These are phyloP conservation scores for Falco punctatus DNA, from an alignment of 2,113 vertebrate genomes.

Conservation along the genomic window DNA sequence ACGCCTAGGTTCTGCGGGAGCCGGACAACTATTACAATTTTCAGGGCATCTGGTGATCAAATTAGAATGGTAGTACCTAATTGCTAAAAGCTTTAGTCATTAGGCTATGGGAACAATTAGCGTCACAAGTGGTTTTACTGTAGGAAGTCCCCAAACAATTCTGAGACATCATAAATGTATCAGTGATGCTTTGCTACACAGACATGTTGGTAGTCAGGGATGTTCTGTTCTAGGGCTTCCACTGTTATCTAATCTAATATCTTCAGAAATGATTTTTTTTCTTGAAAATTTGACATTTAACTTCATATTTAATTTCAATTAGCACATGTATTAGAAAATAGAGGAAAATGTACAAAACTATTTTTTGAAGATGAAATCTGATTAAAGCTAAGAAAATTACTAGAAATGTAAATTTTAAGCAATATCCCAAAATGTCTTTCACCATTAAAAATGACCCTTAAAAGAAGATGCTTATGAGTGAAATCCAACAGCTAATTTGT, in stretches of 20 bases:
- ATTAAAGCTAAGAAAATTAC: background rate
- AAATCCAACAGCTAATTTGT: background rate
- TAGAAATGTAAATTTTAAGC: background rate
- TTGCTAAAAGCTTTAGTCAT: too few species aligned
- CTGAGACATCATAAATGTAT: background rate
- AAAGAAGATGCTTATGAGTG: background rate
- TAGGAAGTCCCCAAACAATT: background rate
- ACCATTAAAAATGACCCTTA: background rate
- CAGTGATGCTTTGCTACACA: background rate
- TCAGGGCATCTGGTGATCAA: background rate
- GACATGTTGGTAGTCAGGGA: too few species aligned
- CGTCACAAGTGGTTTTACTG: background rate
- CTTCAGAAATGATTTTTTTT: background rate
- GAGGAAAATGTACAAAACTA: background rate
- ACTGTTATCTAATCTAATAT: background rate
- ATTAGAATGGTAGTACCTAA: background rate
- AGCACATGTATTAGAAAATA: background rate
- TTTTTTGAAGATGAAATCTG: background rate
- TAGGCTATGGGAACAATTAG: background rate
- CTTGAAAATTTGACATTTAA: background rate
- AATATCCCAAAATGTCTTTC: background rate
- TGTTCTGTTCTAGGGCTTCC: background rate
- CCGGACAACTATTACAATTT: fast-evolving
- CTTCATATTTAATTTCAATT: background rate
- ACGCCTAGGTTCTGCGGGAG: background rate